Base-by-base conservation (phyloP, 2,113 vertebrate genomes). In the Chaenocephalus aceratus region DNA sequence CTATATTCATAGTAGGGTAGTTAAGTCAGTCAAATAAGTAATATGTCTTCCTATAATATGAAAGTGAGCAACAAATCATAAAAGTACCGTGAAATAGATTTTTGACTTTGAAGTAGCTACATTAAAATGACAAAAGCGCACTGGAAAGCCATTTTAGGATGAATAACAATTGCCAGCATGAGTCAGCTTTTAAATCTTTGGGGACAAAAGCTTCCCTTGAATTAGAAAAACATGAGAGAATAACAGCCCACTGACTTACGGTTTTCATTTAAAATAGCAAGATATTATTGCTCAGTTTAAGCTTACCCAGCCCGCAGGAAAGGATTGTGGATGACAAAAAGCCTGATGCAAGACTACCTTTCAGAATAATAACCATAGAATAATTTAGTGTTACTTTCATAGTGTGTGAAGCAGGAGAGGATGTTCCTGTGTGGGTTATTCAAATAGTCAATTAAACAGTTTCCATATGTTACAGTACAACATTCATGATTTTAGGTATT, bases 51-150 rank as follows among this genome's bases (percentile, higher is more conserved):
- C 14, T 48, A 12, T 54, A 61, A 48, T 16, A 56, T 73, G 77
- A 63, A 36, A 74, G 30, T 18, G 26, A 74, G 65, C 57, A 59
- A 10, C 41, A 34, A 34, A 66, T 57, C 65, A 34, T 14, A 30
- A 75, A 58, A 45, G 36, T 21, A 41, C 52, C 72, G 73, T 74
- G 49, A 84, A 76, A 72, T 46, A 75, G 57, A 77, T 58, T 65
- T 80, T 69, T 58, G 63, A 82, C 77, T 82, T 86, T 83, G 72
- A 90, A 85, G 79, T 63, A 61, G 36, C 30, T n/a, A 61, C 74
- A 84, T 79, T 61, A 72, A 75, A 86, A 82, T 80, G 72, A 83
- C 79, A 86, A 84, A 89, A 53, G 63, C 82, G 72, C 76, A 77
- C 51, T 56, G 69, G 80, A 77, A 77, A 81, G 36, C 46, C 82